Evolutionary conservation across 2,888 invertebrate genomes (phyloP).

Genomic region (Cordilura impudica): DNA sequence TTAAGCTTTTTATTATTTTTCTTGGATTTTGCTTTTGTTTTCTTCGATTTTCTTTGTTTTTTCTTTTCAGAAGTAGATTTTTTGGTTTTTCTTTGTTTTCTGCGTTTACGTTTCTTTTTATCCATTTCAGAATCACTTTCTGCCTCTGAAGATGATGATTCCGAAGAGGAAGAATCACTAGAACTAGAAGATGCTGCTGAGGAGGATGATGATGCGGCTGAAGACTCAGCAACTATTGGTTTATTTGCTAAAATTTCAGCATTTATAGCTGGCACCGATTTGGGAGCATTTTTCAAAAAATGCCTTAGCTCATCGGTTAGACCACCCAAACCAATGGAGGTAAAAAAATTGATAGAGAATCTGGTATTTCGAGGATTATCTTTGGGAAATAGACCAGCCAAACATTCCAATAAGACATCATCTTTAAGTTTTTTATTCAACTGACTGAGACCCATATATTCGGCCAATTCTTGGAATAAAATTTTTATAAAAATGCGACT

Average conservation of each 20-base stretch:
- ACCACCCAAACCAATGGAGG: slow-evolving; percentile 97
- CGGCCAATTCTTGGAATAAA: slow-evolving; percentile 96
- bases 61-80: slow-evolving; percentile 42
- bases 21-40: slow-evolving; percentile 63
- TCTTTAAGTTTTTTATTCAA: slow-evolving; percentile 94
- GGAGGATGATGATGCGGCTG: slow-evolving; percentile 62
- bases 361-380: slow-evolving; percentile 97
- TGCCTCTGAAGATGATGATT: slow-evolving; percentile 62
- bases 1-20: slow-evolving; percentile 64
- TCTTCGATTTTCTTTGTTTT: slow-evolving; percentile 49
- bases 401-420: slow-evolving; percentile 89
- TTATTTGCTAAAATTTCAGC: slow-evolving; percentile 73
- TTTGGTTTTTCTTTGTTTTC: slow-evolving; percentile 59
- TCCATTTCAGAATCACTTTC: slow-evolving; percentile 64
- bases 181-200: slow-evolving; percentile 59
- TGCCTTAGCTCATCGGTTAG: slow-evolving; percentile 95
- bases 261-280: slow-evolving; percentile 75
- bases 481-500: slow-evolving; percentile 99
- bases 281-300: slow-evolving; percentile 84
- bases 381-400: slow-evolving; percentile 94
- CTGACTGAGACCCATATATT: slow-evolving; percentile 96
- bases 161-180: slow-evolving; percentile 60
- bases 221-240: slow-evolving; percentile 59
- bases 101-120: slow-evolving; percentile 48
- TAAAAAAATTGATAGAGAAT: slow-evolving; percentile 98